Conservation (phyloP, 2,113 vertebrate genomes). For the Bos indicus region DNA sequence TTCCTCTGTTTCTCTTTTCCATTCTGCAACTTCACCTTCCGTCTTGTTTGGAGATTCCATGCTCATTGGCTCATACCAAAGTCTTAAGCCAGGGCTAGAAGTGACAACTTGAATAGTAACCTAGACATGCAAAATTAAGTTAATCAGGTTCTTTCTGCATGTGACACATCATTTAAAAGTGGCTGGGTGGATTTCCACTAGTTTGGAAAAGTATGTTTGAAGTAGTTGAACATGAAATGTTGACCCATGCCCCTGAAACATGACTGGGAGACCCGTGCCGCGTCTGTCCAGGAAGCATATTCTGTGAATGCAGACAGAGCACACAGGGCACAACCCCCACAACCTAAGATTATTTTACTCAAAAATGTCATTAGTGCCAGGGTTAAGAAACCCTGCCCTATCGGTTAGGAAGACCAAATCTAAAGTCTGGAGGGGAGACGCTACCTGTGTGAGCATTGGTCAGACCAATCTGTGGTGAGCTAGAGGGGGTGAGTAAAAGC, state of each 20-base stretch:
- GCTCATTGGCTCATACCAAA: not conserved
- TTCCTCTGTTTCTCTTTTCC: not conserved
- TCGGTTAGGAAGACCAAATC: not conserved
- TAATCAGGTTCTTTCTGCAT: too few species aligned
- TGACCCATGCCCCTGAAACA: not conserved
- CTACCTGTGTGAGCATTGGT: rapidly evolving
- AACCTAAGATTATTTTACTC: not conserved
- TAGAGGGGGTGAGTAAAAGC: not conserved
- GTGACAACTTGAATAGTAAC: not conserved
- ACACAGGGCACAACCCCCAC: not conserved
- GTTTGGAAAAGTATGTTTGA: not conserved
- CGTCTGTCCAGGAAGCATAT: too few species aligned
- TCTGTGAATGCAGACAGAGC: not conserved
- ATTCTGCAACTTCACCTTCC: not conserved
- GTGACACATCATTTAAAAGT: not conserved
- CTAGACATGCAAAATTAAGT: not conserved
- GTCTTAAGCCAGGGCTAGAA: not conserved
- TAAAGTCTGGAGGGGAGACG: not conserved
- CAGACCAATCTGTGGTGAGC: not conserved
- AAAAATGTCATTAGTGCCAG: not conserved
- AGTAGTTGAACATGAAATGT: not conserved
- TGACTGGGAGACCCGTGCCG: not conserved
- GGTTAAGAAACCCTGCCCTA: not conserved
- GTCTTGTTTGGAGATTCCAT: not conserved
- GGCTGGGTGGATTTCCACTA: not conserved